phyloP scores from a whole-genome alignment of 2,113 vertebrate genomes.

The Atlantisia rogersi region DNA sequence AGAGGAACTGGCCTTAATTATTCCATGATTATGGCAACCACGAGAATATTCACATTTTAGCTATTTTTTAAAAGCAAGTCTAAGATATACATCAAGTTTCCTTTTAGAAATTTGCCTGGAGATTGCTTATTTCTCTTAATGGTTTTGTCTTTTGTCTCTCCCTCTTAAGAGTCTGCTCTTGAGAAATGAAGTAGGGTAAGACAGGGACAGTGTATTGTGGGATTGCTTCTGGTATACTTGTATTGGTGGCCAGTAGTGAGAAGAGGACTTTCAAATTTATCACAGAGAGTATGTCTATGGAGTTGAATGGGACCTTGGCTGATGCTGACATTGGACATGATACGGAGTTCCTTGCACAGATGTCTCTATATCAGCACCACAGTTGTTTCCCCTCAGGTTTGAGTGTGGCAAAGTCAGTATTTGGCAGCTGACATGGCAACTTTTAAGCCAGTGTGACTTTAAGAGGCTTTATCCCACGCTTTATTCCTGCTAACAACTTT shows the following conservation, averaged over 20 bases:
- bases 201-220: background rate
- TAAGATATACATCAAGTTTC: background rate
- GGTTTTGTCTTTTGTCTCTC: background rate
- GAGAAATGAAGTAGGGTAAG: background rate
- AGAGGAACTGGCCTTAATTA: background rate
- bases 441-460: background rate
- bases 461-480: background rate
- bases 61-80: background rate
- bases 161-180: background rate
- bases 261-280: background rate
- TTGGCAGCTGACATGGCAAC: background rate
- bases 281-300: background rate
- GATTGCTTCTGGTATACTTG: background rate
- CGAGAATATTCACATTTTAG: background rate
- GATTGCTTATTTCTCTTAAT: background rate
- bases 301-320: background rate
- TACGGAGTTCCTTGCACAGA: background rate
- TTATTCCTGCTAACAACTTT: background rate
- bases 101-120: background rate
- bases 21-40: background rate
- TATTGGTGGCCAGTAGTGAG: background rate
- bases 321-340: accelerated
- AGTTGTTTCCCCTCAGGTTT: background rate
- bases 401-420: background rate
- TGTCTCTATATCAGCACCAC: background rate